These are phyloP conservation scores for Mesitornis unicolor DNA, from an alignment of 2,113 vertebrate genomes.

Conservation along the genomic window DNA sequence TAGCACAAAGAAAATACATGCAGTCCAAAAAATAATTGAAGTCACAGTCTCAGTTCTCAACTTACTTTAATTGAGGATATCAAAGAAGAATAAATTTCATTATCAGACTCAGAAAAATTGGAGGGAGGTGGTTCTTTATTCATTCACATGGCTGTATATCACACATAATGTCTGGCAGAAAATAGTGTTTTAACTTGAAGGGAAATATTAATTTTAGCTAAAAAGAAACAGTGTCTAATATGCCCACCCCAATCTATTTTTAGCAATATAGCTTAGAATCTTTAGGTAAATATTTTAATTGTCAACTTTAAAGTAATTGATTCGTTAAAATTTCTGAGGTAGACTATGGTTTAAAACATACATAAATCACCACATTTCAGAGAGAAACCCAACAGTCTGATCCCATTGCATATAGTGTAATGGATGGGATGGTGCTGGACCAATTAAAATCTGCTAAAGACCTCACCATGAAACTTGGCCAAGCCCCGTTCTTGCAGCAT, in stretches of 20 bases:
- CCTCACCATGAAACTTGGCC: not conserved
- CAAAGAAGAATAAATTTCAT: constrained; percentile 67
- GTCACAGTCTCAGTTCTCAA: constrained; percentile 33
- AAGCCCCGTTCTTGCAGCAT: not conserved
- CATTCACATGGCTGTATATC: constrained; percentile 23
- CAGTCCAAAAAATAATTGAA: constrained; percentile 53
- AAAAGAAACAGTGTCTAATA: constrained; percentile 9
- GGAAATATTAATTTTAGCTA: constrained; percentile 31
- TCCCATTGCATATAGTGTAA: not conserved
- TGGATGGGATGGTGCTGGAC: not conserved
- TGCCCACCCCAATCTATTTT: not conserved
- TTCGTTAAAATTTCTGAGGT: not conserved
- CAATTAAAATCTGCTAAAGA: not conserved
- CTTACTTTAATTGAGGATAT: constrained; percentile 62
- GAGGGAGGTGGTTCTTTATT: constrained; percentile 36
- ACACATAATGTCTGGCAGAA: constrained; percentile 15
- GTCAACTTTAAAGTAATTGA: not conserved
- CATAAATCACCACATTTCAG: not conserved
- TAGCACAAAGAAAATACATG: not conserved
- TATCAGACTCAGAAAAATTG: constrained; percentile 32
- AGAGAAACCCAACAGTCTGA: not conserved
- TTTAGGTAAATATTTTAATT: constrained; percentile 5
- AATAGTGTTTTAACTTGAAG: constrained; percentile 24
- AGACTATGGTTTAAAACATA: not conserved
- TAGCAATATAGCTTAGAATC: not conserved